Percentiles rank a stretch among this genome's conserved stretches.
Conservation (phyloP, 2,797 vertebrate species). For the Aselliscus stoliczkanus region DNA sequence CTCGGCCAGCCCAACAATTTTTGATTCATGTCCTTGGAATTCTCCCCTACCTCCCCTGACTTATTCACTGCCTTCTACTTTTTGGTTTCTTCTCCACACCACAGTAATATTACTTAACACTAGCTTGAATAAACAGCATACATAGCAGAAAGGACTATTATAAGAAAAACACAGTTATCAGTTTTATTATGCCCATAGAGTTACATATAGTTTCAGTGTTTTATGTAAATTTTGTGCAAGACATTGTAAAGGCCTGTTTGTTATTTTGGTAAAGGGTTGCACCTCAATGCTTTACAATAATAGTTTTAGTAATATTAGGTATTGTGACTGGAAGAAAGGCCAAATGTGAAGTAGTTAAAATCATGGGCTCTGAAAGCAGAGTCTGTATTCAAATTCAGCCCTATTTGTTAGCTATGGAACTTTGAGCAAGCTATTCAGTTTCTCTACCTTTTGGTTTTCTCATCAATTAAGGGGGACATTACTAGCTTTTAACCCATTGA, state of each 20-base stretch:
- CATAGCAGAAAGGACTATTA: not conserved
- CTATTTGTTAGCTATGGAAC: not conserved
- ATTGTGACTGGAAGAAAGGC: not conserved
- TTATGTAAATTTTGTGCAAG: not conserved
- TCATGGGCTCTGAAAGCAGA: not conserved
- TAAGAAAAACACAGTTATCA: not conserved
- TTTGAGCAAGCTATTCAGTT: not conserved
- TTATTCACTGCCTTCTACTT: not conserved
- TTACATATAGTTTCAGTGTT: not conserved
- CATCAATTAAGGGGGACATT: not conserved
- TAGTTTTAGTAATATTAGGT: not conserved
- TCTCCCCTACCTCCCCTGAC: not conserved
- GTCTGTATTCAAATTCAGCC: not conserved
- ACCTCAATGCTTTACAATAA: not conserved
- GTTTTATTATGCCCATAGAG: not conserved
- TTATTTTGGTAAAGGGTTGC: slow-evolving; percentile 12
- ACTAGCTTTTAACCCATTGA: not conserved
- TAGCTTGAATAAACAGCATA: not conserved
- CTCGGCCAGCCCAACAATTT: too few relatives aligned
- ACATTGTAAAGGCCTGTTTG: not conserved
- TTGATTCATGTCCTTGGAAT: not conserved
- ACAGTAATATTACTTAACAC: slow-evolving; percentile 9
- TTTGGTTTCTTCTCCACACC: not conserved
- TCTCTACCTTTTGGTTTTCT: not conserved
- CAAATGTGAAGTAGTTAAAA: not conserved